A percentile compares a stretch with the other conserved stretches of the same genome.
phyloP scores from a whole-genome alignment of 35 echinoderm and acorn worm genomes.

The Ptychodera flava region DNA sequence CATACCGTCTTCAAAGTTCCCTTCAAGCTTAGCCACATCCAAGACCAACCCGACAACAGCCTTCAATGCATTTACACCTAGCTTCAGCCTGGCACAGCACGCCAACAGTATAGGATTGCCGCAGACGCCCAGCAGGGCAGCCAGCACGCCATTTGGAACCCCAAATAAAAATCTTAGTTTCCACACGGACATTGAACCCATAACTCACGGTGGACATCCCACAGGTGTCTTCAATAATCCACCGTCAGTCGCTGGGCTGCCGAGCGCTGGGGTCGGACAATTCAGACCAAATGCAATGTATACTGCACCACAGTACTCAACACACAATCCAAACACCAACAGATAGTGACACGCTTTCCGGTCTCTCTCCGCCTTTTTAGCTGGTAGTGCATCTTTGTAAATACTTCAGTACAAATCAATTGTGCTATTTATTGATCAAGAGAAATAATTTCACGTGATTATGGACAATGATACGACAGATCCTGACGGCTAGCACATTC shows the following conservation, averaged over 20 bases:
- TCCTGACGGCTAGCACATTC: no score
- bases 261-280: not conserved
- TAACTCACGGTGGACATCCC: not conserved
- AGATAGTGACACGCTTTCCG: not conserved
- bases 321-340: not conserved
- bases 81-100: conserved; percentile 13
- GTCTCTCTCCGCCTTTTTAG: no score
- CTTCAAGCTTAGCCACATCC: conserved; percentile 16
- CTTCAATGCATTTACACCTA: conserved; percentile 12
- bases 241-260: not conserved
- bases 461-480: no score
- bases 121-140: conserved; percentile 51
- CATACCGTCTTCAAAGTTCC: conserved; percentile 37
- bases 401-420: no score
- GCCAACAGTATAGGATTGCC: conserved; percentile 16
- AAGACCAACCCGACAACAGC: not conserved
- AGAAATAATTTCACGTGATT: no score
- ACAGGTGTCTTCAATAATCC: not conserved
- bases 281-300: not conserved
- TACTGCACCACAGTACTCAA: not conserved
- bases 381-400: no score
- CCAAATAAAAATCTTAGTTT: conserved; percentile 79
- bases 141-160: conserved; percentile 81
- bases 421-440: no score
- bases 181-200: conserved; percentile 15